Percentiles rank a stretch among this genome's conserved stretches.
phyloP scores from a whole-genome alignment of 2,888 invertebrate species.

The Anorthoa munda region DNA sequence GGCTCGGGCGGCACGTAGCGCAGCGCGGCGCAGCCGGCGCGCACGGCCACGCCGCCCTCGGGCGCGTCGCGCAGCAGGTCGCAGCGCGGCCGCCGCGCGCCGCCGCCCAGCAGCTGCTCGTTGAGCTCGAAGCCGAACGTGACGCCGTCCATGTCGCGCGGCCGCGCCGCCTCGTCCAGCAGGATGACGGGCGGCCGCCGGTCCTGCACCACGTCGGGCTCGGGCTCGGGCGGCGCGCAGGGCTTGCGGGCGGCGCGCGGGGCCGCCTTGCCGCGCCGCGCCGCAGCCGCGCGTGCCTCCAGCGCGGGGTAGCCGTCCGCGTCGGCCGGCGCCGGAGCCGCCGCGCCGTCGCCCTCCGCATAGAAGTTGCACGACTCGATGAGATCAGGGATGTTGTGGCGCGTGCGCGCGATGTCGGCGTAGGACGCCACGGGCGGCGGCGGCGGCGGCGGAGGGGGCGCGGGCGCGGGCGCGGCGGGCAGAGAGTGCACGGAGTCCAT shows the following conservation, averaged over 20 bases:
- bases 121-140: slow-evolving; percentile 96
- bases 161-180: slow-evolving; percentile 91
- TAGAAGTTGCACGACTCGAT: slow-evolving; percentile 90
- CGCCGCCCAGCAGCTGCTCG: slow-evolving; percentile 92
- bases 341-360: slow-evolving; percentile 77
- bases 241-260: slow-evolving; percentile 50
- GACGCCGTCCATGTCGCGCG: slow-evolving; percentile 92
- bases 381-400: slow-evolving; percentile 88
- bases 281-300: slow-evolving; percentile 65
- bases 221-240: slow-evolving; percentile 64
- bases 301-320: slow-evolving; percentile 71
- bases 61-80: slow-evolving; percentile 77
- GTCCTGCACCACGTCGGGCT: slow-evolving; percentile 86
- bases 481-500: slow-evolving; percentile 96
- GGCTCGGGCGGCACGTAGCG: slow-evolving; percentile 79
- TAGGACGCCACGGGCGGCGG: slow-evolving; percentile 93
- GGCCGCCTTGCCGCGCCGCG: slow-evolving; percentile 61
- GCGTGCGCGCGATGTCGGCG: slow-evolving; percentile 94
- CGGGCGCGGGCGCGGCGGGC: slow-evolving; percentile 90
- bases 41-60: slow-evolving; percentile 58
- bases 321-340: slow-evolving; percentile 54
- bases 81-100: slow-evolving; percentile 75
- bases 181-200: slow-evolving; percentile 94
- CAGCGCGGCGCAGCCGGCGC: slow-evolving; percentile 71
- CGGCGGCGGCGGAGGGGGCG: slow-evolving; percentile 91